Base-by-base conservation (phyloP, 2,797 vertebrate species). In the Pipistrellus kuhlii region DNA sequence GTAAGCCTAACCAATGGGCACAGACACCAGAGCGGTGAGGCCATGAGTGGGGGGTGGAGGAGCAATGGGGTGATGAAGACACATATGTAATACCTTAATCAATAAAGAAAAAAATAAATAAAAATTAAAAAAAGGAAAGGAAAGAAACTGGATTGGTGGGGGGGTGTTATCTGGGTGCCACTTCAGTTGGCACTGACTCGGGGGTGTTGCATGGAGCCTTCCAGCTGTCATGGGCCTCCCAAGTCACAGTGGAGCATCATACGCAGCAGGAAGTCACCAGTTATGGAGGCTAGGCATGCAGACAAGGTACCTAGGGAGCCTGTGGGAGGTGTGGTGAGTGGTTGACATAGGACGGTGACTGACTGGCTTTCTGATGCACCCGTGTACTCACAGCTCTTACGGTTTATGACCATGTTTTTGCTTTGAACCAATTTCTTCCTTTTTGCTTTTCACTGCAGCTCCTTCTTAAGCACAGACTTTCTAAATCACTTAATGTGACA, bases 291-390 rank as follows among this genome's bases (percentile, higher is more conserved):
- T 41, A n/a, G 32, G 5, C 1, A 5, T 2, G 3, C 1, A 18
- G 4, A 32, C 23, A 20, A 0, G 1, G 8, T 1, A 13, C 4
- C 7, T 8, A 2, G 2, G n/a, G 6, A 25, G 14, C 30, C 11
- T 13, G 0, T 5, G 17, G 15, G 20, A 78, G 35, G 21, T 2
- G 35, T 0, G 12, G 51, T 13, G 51, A 5, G 3, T 18, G 41
- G 14, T 2, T 23, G 32, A 86, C 44, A 35, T 0, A 12, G 1
- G 2, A 10, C 17, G 3, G 9, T 6, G 8, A 9, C 44, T 59
- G 59, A 12, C 21, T 1, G 15, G n/a, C 6, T 69, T 71, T 66
- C 55, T 7, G 4, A 13, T 20, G 20, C 2, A 53, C 27, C 9
- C 14, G 0, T 25, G 23, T 5, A 20, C 18, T 38, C 48, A 3